Conservation (phyloP, 2,797 vertebrate species). For the Stomatorhinus walkeri region DNA sequence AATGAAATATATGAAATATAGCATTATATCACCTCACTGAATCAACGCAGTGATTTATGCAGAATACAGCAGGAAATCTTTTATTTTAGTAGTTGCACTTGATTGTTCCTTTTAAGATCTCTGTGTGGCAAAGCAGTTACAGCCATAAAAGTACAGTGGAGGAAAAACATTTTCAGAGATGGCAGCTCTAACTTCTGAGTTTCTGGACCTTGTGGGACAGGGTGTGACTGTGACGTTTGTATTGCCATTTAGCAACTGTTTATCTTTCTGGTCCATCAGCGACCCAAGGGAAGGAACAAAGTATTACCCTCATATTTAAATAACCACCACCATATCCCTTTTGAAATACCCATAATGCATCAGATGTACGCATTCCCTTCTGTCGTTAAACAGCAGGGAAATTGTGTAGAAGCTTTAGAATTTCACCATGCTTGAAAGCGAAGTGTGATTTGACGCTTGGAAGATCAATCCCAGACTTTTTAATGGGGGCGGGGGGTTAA, state of each 20-base stretch:
- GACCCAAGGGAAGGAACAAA: constrained; percentile 37
- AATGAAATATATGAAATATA: not conserved
- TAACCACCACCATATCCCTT: not conserved
- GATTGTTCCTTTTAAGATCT: not conserved
- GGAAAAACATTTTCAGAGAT: not conserved
- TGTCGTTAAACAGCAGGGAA: not conserved
- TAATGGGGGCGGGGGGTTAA: not conserved
- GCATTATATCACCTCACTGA: not conserved
- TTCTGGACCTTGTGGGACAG: constrained; percentile 29
- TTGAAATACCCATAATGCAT: not conserved
- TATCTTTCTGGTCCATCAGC: constrained; percentile 46
- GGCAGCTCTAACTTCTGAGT: not conserved
- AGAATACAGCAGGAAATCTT: not conserved
- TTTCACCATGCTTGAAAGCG: not conserved
- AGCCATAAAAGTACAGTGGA: not conserved
- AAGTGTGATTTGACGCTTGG: not conserved
- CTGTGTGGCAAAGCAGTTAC: not conserved
- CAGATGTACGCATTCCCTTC: not conserved
- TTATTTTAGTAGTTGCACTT: not conserved
- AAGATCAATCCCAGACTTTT: not conserved
- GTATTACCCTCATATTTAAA: constrained; percentile 40
- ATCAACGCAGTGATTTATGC: not conserved
- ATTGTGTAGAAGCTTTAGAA: not conserved
- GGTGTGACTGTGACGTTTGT: constrained; percentile 29
- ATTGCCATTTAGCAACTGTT: constrained; percentile 25